Conservation (phyloP, 1,140 invertebrate species). For the Scaptomyza pallida region DNA sequence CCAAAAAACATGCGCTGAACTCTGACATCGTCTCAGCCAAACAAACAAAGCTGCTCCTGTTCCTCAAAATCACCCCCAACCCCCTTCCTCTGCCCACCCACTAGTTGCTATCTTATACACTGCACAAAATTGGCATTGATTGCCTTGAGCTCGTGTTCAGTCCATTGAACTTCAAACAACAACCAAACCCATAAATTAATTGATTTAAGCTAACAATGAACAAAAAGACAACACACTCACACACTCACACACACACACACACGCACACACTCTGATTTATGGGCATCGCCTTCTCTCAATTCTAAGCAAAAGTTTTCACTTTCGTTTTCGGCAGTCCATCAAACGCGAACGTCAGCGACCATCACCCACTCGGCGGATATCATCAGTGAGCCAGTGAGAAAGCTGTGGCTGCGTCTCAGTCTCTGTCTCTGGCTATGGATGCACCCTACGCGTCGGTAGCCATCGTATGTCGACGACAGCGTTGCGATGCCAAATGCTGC, state of each 20-base stretch:
- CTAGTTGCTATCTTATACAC: slow-evolving; percentile 21
- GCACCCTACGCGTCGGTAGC: slow-evolving; percentile 72
- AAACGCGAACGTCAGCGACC: slow-evolving; percentile 18
- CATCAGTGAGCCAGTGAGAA: slow-evolving; percentile 18
- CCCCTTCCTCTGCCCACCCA: not conserved
- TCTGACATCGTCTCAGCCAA: slow-evolving; percentile 56
- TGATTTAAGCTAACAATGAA: slow-evolving; percentile 43
- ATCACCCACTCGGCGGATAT: slow-evolving; percentile 38
- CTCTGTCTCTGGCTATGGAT: slow-evolving; percentile 1
- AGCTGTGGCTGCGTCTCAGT: slow-evolving; percentile 40
- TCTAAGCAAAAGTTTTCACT: slow-evolving; percentile 67
- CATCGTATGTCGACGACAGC: slow-evolving; percentile 20
- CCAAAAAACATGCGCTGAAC: slow-evolving; percentile 74
- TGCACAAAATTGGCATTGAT: slow-evolving; percentile 31
- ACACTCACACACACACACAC: too few relatives aligned
- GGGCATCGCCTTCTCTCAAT: slow-evolving; percentile 48
- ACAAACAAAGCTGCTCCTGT: slow-evolving; percentile 15
- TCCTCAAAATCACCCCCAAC: too few relatives aligned
- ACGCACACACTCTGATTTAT: slow-evolving; percentile 44
- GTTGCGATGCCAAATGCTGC: slow-evolving; percentile 74
- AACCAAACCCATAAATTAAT: slow-evolving; percentile 70
- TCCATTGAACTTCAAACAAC: slow-evolving; percentile 48
- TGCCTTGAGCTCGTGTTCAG: slow-evolving; percentile 24
- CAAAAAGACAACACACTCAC: not conserved
- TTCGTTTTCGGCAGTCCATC: slow-evolving; percentile 56